Base-by-base conservation (phyloP, 2,113 vertebrate genomes). In the Lepus timidus region DNA sequence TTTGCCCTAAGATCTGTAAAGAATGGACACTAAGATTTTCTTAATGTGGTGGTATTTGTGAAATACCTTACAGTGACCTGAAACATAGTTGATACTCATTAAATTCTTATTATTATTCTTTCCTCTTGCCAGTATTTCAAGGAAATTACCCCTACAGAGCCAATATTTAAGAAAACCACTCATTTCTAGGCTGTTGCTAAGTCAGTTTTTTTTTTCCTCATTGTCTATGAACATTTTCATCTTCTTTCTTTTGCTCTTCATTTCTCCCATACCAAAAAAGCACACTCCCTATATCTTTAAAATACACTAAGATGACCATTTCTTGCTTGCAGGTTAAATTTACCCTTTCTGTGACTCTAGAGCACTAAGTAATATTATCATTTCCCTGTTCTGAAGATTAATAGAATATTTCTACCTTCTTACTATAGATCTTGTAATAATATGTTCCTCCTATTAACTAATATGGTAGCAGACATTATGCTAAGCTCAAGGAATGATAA, bases 1-100 rank as follows among this genome's bases (percentile, higher is more conserved):
- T 85, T 90, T 81, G 5, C 39, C 16, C 44, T 65, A 81, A 94
- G 52, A 79, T 91, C 52, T 95, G 11, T 88, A 75, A 70, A 16
- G 1, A 81, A 9, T 73, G 29, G 33, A 55, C 20, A 91, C 17
- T 67, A 90, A 73, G 39, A 39, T 10, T 75, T 88, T 86, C 36
- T 19, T n/a, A 36, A 61, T 52, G 25, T 31, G 4, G 44, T 85
- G 16, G 23, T 61, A 52, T 52, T 20, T 83, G 25, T 44, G 31
- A 95, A 94, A 71, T 84, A 17, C 5, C 51, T 96, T 86, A 8
- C 9, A 68, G 88, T 70, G 65, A 52, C 44, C 23, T 76, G 20
- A 55, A 9, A 67, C 17, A 39, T 55, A 29, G 20, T 70, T 79
- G 64, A 88, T 71, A 76, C 27, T 51, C 36, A 67, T 49, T 87